phyloP scores from a whole-genome alignment of 2,113 vertebrate genomes.

The Trogon melanurus region DNA sequence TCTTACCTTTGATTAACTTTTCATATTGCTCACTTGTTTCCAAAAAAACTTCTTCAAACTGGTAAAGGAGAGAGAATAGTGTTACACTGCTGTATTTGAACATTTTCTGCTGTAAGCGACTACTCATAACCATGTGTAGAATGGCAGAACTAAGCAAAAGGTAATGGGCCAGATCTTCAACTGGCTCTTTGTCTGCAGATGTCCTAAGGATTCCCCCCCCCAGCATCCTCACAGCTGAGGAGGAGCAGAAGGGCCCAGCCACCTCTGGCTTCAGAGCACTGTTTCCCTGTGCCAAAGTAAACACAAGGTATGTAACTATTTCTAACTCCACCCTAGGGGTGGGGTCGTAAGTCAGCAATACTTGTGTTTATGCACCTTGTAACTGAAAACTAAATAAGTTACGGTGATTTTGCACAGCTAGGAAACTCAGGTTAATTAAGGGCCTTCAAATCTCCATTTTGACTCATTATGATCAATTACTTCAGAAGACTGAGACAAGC shows the following conservation, averaged over 20 bases:
- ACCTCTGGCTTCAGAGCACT: not conserved
- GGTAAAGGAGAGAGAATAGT: not conserved
- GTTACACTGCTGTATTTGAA: not conserved
- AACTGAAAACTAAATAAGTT: not conserved
- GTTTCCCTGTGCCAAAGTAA: not conserved
- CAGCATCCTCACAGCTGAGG: not conserved
- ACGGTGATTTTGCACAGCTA: not conserved
- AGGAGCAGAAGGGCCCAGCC: not conserved
- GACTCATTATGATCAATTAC: not conserved
- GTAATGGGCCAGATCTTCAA: not conserved
- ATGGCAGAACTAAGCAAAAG: not conserved
- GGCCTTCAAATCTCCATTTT: not conserved
- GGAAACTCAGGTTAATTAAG: not conserved
- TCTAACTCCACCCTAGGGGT: not conserved
- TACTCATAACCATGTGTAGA: not conserved
- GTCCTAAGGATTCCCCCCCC: not conserved
- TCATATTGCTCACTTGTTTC: slow-evolving; percentile 81
- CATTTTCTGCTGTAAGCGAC: not conserved
- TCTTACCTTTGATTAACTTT: slow-evolving; percentile 83
- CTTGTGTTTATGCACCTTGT: not conserved
- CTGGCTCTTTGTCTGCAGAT: fast-evolving
- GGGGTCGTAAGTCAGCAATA: not conserved
- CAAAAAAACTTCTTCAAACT: slow-evolving; percentile 89
- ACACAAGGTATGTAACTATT: not conserved
- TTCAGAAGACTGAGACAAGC: not conserved